phyloP scores from a whole-genome alignment of 2,797 vertebrate species.

The Arremon brunneinucha region DNA sequence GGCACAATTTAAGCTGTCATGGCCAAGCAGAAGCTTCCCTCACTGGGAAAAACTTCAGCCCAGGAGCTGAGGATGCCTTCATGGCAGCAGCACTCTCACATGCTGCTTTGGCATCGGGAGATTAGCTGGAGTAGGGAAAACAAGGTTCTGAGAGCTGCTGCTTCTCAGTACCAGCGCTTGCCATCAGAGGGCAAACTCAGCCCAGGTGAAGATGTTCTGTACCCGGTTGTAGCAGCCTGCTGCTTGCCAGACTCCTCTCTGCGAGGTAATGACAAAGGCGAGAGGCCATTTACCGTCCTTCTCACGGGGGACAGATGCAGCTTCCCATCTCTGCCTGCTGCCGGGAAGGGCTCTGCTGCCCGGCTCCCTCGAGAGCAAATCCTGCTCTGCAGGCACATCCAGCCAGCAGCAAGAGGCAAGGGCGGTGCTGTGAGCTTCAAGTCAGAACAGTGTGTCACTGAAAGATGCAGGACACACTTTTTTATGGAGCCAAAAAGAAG shows the following conservation, averaged over 20 bases:
- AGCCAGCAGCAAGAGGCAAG: background rate
- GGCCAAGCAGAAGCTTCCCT: background rate
- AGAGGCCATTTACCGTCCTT: background rate
- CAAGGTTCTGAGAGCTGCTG: background rate
- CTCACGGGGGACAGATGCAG: background rate
- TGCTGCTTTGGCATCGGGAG: background rate
- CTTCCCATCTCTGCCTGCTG: background rate
- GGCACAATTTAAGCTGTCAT: background rate
- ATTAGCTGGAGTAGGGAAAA: background rate
- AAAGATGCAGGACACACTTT: background rate
- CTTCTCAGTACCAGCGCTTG: slow-evolving; percentile 7
- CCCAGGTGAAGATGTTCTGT: slow-evolving; percentile 38
- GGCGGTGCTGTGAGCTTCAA: background rate
- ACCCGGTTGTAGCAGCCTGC: background rate
- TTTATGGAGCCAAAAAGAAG: background rate
- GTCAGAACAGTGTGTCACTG: background rate
- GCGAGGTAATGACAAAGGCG: background rate
- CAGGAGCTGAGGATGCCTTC: background rate
- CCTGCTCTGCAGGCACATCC: background rate
- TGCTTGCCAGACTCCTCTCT: background rate
- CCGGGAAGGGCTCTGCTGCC: background rate
- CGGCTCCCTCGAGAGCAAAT: background rate
- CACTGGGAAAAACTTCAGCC: background rate
- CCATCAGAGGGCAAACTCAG: slow-evolving; percentile 75
- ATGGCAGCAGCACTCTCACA: background rate